These are phyloP conservation scores for Mesocricetus auratus DNA, from an alignment of 2,113 vertebrate species.

Conservation along the genomic window DNA sequence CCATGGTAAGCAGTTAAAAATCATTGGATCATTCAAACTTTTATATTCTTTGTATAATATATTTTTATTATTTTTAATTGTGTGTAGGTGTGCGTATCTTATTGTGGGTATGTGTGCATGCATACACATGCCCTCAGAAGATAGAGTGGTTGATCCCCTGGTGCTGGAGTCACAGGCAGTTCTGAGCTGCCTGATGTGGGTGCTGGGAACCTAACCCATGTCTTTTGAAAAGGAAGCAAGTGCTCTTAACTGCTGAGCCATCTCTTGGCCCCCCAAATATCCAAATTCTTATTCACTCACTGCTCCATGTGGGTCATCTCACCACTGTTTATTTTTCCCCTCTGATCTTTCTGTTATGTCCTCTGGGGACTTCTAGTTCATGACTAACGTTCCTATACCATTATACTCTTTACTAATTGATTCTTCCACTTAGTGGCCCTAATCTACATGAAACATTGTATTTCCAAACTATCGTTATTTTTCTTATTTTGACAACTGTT, in stretches of 20 bases:
- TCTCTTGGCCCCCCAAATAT: neutral
- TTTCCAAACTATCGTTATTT: constrained; percentile 60
- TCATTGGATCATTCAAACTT: neutral
- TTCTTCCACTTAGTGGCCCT: neutral
- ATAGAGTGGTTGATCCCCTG: neutral
- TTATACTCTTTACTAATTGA: constrained; percentile 6
- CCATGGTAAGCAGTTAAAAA: neutral
- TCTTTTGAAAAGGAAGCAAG: neutral
- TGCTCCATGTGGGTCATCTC: neutral
- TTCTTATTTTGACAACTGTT: constrained; percentile 58
- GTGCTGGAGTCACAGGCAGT: neutral
- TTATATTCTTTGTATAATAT: neutral
- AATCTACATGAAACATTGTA: constrained; percentile 38
- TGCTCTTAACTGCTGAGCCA: neutral
- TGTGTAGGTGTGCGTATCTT: neutral
- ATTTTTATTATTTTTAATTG: neutral
- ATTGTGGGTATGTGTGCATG: neutral
- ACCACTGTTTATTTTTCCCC: neutral
- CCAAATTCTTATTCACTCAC: neutral
- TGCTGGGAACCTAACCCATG: neutral
- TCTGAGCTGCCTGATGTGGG: neutral
- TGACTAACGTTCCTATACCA: neutral
- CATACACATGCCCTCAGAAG: neutral
- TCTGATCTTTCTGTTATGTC: constrained; percentile 19
- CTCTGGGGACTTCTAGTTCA: neutral